Conservation (phyloP, 2,797 vertebrate species). For the Benthosema pterotum region DNA sequence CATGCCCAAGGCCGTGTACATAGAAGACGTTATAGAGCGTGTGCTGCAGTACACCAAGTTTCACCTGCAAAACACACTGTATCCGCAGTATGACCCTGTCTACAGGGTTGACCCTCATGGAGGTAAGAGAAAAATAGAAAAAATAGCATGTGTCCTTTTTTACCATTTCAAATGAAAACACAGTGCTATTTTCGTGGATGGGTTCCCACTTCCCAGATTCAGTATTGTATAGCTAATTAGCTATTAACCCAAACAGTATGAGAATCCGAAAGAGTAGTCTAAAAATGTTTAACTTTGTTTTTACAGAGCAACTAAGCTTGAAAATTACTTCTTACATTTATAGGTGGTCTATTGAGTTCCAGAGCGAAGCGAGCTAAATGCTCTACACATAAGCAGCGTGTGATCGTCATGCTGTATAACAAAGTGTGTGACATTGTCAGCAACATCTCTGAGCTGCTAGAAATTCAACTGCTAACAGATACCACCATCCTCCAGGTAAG, state of each 20-base stretch:
- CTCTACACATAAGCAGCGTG: constrained; percentile 95
- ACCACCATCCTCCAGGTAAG: constrained; percentile 96
- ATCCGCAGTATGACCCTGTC: constrained; percentile 97
- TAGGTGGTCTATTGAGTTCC: constrained; percentile 93
- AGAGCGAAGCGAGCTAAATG: constrained; percentile 96
- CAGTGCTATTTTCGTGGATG: too few species aligned
- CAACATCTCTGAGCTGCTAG: constrained; percentile 93
- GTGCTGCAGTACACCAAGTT: constrained; percentile 97
- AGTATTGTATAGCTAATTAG: not conserved
- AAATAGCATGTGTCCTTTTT: not conserved
- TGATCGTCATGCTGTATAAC: constrained; percentile 98
- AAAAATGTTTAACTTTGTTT: not conserved
- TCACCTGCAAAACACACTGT: constrained; percentile 96
- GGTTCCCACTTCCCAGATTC: too few species aligned
- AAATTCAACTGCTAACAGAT: constrained; percentile 96
- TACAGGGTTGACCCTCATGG: constrained; percentile 95
- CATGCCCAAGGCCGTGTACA: constrained; percentile 99
- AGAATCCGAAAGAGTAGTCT: not conserved
- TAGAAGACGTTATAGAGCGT: constrained; percentile 97
- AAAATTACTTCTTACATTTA: not conserved
- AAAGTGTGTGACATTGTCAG: constrained; percentile 97
- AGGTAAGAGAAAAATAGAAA: constrained; percentile 79
- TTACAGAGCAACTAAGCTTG: not conserved
- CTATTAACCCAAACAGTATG: not conserved
- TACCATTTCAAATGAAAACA: too few species aligned